phyloP scores from a whole-genome alignment of 2,113 vertebrate genomes.

The Echinops telfairi region DNA sequence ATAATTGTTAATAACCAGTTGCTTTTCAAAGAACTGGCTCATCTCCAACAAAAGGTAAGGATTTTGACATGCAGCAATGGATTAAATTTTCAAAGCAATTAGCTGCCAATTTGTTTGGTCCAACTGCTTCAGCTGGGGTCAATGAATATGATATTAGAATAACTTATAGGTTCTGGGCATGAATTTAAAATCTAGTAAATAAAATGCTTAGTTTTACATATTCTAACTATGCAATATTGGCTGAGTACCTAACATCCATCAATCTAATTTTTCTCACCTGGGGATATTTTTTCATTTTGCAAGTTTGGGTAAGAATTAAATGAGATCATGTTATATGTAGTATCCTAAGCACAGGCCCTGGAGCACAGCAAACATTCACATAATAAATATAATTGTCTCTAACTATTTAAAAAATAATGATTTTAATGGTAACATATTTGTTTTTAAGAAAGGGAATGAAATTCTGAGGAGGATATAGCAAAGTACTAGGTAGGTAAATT shows the following conservation, averaged over 20 bases:
- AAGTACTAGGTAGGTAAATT: not conserved
- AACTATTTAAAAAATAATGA: not conserved
- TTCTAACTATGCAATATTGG: not conserved
- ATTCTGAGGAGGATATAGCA: not conserved
- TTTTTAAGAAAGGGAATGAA: not conserved
- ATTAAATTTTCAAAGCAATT: slow-evolving; percentile 33
- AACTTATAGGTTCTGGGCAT: not conserved
- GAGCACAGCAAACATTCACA: not conserved
- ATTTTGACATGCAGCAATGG: not conserved
- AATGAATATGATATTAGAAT: not conserved
- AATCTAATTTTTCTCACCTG: not conserved
- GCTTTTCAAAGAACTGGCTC: not conserved
- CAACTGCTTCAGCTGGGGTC: not conserved
- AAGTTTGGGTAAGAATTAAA: slow-evolving; percentile 11
- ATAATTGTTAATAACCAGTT: not conserved
- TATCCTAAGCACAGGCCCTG: not conserved
- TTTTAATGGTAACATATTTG: not conserved
- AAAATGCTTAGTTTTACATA: not conserved
- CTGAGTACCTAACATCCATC: not conserved
- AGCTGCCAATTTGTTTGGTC: not conserved
- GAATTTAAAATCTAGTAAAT: slow-evolving; percentile 8
- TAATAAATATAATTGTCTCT: not conserved
- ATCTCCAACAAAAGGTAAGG: not conserved
- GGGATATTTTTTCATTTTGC: not conserved
- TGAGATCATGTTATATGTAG: not conserved